Evolutionary conservation across 2,797 vertebrate genomes (phyloP).

Genomic region (Mionectes olivaceus): DNA sequence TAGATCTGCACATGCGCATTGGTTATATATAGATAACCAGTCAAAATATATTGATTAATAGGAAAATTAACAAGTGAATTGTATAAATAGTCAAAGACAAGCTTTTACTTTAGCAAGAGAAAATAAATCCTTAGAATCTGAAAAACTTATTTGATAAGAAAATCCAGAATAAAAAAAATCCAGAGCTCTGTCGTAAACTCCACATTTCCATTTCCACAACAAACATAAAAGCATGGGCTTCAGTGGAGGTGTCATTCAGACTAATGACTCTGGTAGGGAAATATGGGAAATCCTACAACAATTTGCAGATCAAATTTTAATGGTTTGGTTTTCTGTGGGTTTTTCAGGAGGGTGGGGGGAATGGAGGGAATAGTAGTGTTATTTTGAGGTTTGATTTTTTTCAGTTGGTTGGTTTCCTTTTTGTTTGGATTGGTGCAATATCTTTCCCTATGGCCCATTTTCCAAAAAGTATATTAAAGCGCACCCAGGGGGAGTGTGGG

Average conservation of each 20-base stretch:
- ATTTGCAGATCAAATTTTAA: not conserved
- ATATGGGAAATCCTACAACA: not conserved
- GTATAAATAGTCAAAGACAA: not conserved
- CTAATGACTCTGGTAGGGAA: not conserved
- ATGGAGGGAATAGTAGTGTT: not conserved
- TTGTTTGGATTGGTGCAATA: not conserved
- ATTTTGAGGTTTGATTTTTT: not conserved
- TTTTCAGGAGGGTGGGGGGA: rapidly evolving
- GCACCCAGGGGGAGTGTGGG: not conserved
- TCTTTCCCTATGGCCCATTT: not conserved
- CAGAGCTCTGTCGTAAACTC: not conserved
- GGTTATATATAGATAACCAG: too few species aligned
- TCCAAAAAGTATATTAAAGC: not conserved
- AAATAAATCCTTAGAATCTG: not conserved
- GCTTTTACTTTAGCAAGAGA: not conserved
- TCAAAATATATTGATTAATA: slow-evolving; percentile 26
- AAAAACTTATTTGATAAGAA: not conserved
- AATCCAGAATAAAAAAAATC: not conserved
- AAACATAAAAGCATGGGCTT: not conserved
- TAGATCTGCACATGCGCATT: not conserved
- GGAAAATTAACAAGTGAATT: not conserved
- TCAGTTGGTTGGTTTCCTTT: not conserved
- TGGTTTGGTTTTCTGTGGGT: too few species aligned
- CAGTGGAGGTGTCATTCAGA: not conserved
- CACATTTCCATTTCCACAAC: not conserved